Evolutionary conservation across 2,888 invertebrate genomes (phyloP).

Genomic region (Geophilus truncorum): DNA sequence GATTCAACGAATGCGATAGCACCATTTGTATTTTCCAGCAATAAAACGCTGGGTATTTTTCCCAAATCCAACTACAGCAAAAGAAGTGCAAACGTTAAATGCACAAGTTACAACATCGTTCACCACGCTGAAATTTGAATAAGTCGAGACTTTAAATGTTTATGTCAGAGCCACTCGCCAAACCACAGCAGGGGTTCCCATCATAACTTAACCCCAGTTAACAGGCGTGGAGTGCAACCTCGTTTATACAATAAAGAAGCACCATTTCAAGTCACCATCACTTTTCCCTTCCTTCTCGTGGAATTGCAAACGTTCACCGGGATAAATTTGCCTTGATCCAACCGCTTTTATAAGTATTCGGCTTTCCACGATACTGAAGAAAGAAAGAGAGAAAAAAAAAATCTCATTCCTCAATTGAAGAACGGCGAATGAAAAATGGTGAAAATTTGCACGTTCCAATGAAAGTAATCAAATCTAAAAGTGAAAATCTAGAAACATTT

Average conservation of each 20-base stretch:
- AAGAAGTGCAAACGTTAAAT: not conserved
- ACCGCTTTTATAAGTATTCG: not conserved
- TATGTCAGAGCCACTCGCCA: slow-evolving; percentile 18
- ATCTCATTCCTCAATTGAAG: not conserved
- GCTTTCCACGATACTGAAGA: not conserved
- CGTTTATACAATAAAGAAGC: slow-evolving; percentile 24
- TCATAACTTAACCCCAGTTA: slow-evolving; percentile 27
- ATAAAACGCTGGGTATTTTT: not conserved
- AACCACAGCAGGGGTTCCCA: slow-evolving; percentile 23
- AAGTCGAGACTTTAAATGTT: slow-evolving; percentile 27
- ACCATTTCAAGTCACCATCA: slow-evolving; percentile 22
- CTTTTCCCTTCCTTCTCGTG: slow-evolving; percentile 8
- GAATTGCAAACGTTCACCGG: slow-evolving; percentile 2
- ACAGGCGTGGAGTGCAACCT: slow-evolving; percentile 21
- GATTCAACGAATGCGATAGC: not conserved
- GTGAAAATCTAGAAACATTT: not conserved
- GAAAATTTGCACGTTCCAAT: not conserved
- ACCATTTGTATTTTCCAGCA: not conserved
- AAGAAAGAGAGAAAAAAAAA: no score
- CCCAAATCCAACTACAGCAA: not conserved
- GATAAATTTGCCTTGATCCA: slow-evolving; percentile 13
- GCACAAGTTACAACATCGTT: slow-evolving; percentile 20
- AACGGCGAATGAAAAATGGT: not conserved
- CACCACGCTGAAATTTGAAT: slow-evolving; percentile 16
- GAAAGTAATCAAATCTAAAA: not conserved